phyloP scores from a whole-genome alignment of 2,113 vertebrate genomes.

The Brachyhypopomus gauderio region DNA sequence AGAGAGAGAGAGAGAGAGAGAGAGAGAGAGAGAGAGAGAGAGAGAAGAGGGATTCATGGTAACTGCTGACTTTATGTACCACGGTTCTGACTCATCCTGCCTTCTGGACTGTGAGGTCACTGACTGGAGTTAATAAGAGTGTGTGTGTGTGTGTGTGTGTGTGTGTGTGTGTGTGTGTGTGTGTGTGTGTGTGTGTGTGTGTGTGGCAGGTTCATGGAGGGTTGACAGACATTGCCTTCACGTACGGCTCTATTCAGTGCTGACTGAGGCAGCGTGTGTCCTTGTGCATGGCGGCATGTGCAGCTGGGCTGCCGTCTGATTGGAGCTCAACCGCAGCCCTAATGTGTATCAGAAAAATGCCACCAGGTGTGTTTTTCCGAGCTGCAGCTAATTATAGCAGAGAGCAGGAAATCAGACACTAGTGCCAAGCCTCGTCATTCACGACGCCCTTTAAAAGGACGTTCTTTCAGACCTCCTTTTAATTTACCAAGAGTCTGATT shows the following conservation, averaged over 20 bases:
- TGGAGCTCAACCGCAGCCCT: background rate
- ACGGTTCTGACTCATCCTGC: background rate
- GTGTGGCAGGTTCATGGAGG: background rate
- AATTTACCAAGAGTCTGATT: no score
- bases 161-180: background rate
- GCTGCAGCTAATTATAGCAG: background rate
- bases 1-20: constrained; percentile 3
- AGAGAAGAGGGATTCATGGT: background rate
- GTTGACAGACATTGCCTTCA: background rate
- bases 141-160: background rate
- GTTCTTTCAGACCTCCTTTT: no score
- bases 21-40: constrained; percentile 13
- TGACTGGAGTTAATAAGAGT: background rate
- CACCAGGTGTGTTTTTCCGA: background rate
- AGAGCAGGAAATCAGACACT: background rate
- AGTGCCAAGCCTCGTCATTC: background rate
- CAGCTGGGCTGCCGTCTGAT: background rate
- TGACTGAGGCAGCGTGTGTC: background rate
- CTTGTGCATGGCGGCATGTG: background rate
- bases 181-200: background rate
- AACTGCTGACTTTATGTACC: constrained; percentile 13
- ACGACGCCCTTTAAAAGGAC: background rate
- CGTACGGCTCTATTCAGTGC: background rate
- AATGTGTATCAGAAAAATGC: background rate
- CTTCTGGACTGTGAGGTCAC: background rate